A percentile compares a stretch with the other conserved stretches of the same genome.
These are phyloP conservation scores for Congeria kusceri DNA, from an alignment of 2,888 invertebrate genomes.

Conservation along the genomic window DNA sequence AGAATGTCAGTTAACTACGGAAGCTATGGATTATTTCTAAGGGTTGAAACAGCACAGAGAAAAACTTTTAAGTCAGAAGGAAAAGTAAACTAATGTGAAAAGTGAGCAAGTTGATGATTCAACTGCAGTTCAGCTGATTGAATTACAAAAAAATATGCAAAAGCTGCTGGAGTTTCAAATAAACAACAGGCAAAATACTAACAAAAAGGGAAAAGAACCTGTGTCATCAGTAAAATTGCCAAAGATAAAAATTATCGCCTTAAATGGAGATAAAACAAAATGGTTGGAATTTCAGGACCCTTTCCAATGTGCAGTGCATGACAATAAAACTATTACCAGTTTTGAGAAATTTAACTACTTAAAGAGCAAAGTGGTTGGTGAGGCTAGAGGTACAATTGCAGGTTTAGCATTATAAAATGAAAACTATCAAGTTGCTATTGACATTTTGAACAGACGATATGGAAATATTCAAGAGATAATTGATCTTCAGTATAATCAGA, in stretches of 20 bases:
- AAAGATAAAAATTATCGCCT: constrained; percentile 18
- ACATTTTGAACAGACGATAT: constrained; percentile 32
- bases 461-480: constrained; percentile 42
- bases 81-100: neutral
- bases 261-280: constrained; percentile 32
- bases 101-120: neutral
- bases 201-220: constrained; percentile 1
- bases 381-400: constrained; percentile 29
- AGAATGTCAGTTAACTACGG: constrained; percentile 8
- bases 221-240: constrained; percentile 30
- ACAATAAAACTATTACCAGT: constrained; percentile 31
- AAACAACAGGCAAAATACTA: constrained; percentile 12
- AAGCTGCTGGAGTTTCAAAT: constrained; percentile 9
- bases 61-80: neutral
- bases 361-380: constrained; percentile 29
- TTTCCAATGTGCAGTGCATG: constrained; percentile 41
- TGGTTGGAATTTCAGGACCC: constrained; percentile 42
- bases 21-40: constrained; percentile 7
- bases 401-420: constrained; percentile 38
- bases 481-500: constrained; percentile 41
- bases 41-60: neutral
- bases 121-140: neutral
- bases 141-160: constrained; percentile 33
- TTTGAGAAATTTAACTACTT: constrained; percentile 51
- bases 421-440: constrained; percentile 40